phyloP scores from a whole-genome alignment of 1,140 invertebrate species.

The Solen grandis region DNA sequence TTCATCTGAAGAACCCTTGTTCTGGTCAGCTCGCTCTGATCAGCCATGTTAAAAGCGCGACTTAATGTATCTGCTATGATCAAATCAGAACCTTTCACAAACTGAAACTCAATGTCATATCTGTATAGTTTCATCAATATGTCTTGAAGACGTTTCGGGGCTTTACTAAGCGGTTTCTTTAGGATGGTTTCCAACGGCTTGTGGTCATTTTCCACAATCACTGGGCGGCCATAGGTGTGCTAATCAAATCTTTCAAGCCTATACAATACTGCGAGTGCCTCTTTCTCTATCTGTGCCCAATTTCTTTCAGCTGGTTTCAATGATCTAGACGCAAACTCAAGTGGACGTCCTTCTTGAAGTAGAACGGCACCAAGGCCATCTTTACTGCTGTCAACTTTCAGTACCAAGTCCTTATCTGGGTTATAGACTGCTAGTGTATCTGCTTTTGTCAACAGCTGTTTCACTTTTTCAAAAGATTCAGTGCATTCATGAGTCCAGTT shows the following conservation, averaged over 20 bases:
- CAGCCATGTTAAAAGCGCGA: slow-evolving; percentile 33
- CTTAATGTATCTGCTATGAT: slow-evolving; percentile 43
- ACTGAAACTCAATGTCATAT: slow-evolving; percentile 10
- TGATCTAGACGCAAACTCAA: slow-evolving; percentile 81
- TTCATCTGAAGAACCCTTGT: not conserved
- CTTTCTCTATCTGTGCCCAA: slow-evolving; percentile 81
- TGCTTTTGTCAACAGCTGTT: slow-evolving; percentile 53
- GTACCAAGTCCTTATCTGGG: slow-evolving; percentile 38
- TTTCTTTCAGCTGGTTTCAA: slow-evolving; percentile 79
- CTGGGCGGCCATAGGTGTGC: slow-evolving; percentile 66
- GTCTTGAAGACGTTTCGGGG: slow-evolving; percentile 35
- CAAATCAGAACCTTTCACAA: slow-evolving; percentile 1
- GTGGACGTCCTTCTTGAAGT: slow-evolving; percentile 79
- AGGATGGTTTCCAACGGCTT: slow-evolving; percentile 78
- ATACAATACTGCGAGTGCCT: slow-evolving; percentile 82
- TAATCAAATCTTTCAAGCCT: slow-evolving; percentile 66
- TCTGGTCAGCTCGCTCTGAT: slow-evolving; percentile 23
- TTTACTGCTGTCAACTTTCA: slow-evolving; percentile 63
- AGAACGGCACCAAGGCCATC: slow-evolving; percentile 79
- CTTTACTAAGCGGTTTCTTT: slow-evolving; percentile 71
- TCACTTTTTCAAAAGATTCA: slow-evolving; percentile 61
- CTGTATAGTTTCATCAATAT: slow-evolving; percentile 11
- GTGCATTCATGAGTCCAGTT: slow-evolving; percentile 76
- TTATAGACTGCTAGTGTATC: slow-evolving; percentile 65
- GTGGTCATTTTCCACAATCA: slow-evolving; percentile 73